These are phyloP conservation scores for Chrysogorgia sp. DNA, from an alignment of 92 coral and sea anemone species.

Conservation along the genomic window DNA sequence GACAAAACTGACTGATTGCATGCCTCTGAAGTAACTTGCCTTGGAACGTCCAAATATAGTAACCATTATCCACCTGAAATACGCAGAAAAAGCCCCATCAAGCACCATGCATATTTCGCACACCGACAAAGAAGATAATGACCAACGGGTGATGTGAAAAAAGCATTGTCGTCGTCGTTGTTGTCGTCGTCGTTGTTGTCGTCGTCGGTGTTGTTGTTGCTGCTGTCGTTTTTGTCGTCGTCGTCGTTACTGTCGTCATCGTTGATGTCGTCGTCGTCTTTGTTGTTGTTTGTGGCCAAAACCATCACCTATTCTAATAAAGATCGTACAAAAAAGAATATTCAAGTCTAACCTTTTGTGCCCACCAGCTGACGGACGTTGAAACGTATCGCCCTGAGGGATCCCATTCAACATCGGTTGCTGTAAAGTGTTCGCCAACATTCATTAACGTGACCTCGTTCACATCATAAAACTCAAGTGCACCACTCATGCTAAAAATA, in stretches of 20 bases:
- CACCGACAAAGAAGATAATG: too few relatives aligned
- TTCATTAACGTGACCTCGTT: conserved; percentile 87
- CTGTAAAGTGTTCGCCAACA: conserved; percentile 96
- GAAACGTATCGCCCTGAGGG: conserved; percentile 96
- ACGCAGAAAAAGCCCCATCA: background rate
- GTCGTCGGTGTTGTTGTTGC: too few relatives aligned
- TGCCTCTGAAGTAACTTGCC: conserved; percentile 92
- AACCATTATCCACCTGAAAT: conserved; percentile 94
- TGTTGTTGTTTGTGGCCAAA: too few relatives aligned
- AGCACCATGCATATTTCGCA: too few relatives aligned
- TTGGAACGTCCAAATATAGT: conserved; percentile 97
- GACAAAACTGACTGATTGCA: conserved; percentile 92
- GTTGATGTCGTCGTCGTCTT: too few relatives aligned
- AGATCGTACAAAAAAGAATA: too few relatives aligned
- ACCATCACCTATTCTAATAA: too few relatives aligned
- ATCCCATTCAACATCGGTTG: conserved; percentile 98
- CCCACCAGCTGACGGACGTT: conserved; percentile 99
- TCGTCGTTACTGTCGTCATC: too few relatives aligned
- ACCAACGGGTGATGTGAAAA: too few relatives aligned
- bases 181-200: too few relatives aligned
- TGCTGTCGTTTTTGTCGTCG: too few relatives aligned
- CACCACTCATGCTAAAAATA: conserved; percentile 85
- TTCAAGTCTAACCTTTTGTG: conserved; percentile 75
- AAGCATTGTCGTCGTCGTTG: too few relatives aligned
- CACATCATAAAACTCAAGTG: conserved; percentile 94